Conservation (phyloP, 2,797 vertebrate genomes). For the Notolabrus celidotus region DNA sequence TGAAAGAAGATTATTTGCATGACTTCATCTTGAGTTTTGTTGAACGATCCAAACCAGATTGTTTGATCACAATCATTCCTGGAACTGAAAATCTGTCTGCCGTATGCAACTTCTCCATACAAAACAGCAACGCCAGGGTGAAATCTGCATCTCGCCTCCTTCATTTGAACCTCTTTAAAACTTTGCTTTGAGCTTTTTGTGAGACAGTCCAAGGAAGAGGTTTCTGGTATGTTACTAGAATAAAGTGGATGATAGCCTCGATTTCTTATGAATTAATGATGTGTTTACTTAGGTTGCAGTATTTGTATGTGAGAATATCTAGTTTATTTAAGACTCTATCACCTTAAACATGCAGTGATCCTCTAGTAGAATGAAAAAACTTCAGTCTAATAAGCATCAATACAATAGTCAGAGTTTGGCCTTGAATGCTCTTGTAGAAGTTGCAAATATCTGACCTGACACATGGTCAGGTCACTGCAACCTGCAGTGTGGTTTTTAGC, state of each 20-base stretch:
- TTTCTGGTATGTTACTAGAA: not conserved
- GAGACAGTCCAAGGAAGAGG: conserved; percentile 7
- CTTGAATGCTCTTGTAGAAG: not conserved
- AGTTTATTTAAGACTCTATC: not conserved
- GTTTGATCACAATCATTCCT: not conserved
- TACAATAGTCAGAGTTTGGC: not conserved
- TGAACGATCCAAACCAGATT: conserved; percentile 9
- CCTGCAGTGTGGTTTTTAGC: too few relatives aligned
- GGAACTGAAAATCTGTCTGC: not conserved
- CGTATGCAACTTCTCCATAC: too few relatives aligned
- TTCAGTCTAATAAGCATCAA: not conserved
- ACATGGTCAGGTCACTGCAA: not conserved
- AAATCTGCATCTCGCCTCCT: too few relatives aligned
- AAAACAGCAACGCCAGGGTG: not conserved
- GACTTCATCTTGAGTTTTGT: too few relatives aligned
- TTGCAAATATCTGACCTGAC: not conserved
- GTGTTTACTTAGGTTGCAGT: not conserved
- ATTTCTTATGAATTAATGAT: not conserved
- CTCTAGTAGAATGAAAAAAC: not conserved
- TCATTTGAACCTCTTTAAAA: conserved; percentile 38
- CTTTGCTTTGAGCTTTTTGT: conserved; percentile 17
- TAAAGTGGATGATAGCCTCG: not conserved
- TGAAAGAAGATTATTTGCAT: not conserved
- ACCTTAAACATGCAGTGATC: not conserved
- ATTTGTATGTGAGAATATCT: conserved; percentile 3